A percentile compares a stretch with the other conserved stretches of the same genome.
phyloP scores from a whole-genome alignment of 2,113 vertebrate species.

The Coturnix japonica region DNA sequence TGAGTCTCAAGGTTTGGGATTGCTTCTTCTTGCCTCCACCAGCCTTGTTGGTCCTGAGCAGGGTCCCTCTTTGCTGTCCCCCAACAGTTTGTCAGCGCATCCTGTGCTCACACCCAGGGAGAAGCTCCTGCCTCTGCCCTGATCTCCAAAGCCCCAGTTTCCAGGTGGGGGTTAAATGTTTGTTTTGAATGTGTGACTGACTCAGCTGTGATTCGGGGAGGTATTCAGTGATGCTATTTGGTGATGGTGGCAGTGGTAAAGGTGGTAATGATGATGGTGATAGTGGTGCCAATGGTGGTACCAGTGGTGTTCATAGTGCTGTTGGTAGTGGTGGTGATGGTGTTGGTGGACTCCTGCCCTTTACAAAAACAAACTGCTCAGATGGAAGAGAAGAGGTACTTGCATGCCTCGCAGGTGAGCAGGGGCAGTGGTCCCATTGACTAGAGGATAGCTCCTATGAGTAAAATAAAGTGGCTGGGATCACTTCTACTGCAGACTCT shows the following conservation, averaged over 20 bases:
- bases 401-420: rapidly evolving
- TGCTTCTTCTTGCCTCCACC: not conserved
- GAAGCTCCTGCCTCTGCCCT: not conserved
- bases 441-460: not conserved
- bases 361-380: not conserved
- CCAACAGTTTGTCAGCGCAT: not conserved
- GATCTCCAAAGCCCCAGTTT: not conserved
- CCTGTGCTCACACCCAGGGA: not conserved
- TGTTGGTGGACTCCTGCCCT: not conserved
- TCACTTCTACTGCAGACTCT: not conserved
- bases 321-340: too few relatives aligned
- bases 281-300: too few relatives aligned
- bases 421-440: rapidly evolving
- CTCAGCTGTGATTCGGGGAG: not conserved
- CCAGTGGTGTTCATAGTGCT: not conserved
- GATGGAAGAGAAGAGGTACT: not conserved
- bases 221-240: rapidly evolving
- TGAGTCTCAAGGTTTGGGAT: not conserved
- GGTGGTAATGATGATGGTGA: rapidly evolving
- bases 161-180: not conserved
- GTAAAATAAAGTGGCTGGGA: not conserved
- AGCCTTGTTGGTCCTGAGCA: rapidly evolving
- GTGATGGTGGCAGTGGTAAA: too few relatives aligned
- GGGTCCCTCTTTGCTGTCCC: not conserved
- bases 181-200: not conserved